Conservation (phyloP, 2,113 vertebrate species). For the Brachypodius melanocephalos region DNA sequence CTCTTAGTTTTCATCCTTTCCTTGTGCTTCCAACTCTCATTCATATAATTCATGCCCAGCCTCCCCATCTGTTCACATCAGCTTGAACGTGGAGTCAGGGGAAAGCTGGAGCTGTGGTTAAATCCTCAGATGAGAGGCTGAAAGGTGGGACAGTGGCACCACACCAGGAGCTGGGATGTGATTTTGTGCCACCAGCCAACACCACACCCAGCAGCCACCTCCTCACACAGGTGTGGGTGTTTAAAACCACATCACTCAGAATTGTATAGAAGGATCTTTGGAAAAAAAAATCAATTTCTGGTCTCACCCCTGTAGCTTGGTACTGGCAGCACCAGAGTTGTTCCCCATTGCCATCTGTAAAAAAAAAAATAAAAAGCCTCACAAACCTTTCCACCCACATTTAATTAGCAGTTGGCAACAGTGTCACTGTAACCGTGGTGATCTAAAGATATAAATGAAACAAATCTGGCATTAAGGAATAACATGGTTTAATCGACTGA, state of each 20-base stretch:
- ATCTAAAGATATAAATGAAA: not conserved
- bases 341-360: not conserved
- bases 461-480: not conserved
- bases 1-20: not conserved
- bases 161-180: not conserved
- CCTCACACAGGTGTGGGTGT: not conserved
- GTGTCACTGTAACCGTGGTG: not conserved
- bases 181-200: not conserved
- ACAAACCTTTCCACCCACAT: not conserved
- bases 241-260: rapidly evolving
- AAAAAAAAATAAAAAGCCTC: not conserved
- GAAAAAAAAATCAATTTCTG: not conserved
- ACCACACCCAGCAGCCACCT: not conserved
- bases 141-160: not conserved
- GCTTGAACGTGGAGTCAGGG: not conserved
- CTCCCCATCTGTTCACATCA: not conserved
- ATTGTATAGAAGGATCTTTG: rapidly evolving
- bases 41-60: not conserved
- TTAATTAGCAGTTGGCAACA: not conserved
- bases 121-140: rapidly evolving
- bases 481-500: not conserved
- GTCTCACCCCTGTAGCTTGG: not conserved
- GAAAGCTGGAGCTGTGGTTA: not conserved
- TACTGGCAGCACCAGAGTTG: not conserved
- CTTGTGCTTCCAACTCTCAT: not conserved